These are phyloP conservation scores for Platichthys flesus DNA, from an alignment of 2,113 vertebrate species.

Conservation along the genomic window DNA sequence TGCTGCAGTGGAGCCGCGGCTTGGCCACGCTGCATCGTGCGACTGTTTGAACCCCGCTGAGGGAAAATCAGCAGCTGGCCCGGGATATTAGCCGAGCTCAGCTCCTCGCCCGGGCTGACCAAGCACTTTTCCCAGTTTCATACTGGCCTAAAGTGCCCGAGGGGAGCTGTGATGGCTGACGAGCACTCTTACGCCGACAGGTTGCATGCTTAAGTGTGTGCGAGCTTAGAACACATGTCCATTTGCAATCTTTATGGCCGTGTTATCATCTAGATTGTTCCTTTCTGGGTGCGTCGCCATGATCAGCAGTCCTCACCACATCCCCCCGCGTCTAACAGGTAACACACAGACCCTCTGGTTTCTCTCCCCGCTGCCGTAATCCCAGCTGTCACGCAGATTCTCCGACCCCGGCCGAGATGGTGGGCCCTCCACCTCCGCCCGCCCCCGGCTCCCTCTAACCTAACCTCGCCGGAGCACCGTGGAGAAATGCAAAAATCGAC, in stretches of 20 bases:
- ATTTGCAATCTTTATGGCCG: background rate
- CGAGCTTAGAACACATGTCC: slow-evolving; percentile 34
- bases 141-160: slow-evolving; percentile 33
- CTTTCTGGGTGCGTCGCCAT: background rate
- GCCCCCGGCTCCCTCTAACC: slow-evolving; percentile 19
- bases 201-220: slow-evolving; percentile 17
- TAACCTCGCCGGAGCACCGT: slow-evolving; percentile 34
- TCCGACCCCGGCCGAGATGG: slow-evolving; percentile 35
- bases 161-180: slow-evolving; percentile 26
- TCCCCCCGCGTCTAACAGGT: slow-evolving; percentile 31
- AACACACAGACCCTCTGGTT: slow-evolving; percentile 15
- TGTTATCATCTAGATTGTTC: background rate
- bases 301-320: slow-evolving; percentile 44
- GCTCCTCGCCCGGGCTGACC: slow-evolving; percentile 58
- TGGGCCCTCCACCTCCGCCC: slow-evolving; percentile 40
- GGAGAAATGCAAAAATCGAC: slow-evolving; percentile 63
- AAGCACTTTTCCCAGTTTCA: slow-evolving; percentile 63
- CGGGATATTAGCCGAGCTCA: slow-evolving; percentile 47
- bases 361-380: slow-evolving; percentile 34
- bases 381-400: slow-evolving; percentile 58
- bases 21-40: slow-evolving; percentile 33
- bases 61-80: slow-evolving; percentile 60
- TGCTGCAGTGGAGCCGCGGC: slow-evolving; percentile 62
- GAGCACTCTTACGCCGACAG: slow-evolving; percentile 28
- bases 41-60: slow-evolving; percentile 51